phyloP scores from a whole-genome alignment of 1,140 invertebrate genomes.

The Bombus balteatus region DNA sequence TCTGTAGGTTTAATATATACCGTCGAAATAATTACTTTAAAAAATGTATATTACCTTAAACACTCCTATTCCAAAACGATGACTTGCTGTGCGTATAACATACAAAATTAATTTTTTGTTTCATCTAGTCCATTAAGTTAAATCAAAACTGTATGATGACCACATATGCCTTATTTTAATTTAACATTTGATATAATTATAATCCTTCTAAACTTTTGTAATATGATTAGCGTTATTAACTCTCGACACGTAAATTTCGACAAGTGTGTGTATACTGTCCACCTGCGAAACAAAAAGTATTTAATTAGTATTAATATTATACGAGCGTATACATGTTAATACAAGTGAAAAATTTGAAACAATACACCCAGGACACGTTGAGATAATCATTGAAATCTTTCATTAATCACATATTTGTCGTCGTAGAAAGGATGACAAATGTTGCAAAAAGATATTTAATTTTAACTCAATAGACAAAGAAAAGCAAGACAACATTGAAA shows the following conservation, averaged over 20 bases:
- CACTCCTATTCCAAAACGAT: neutral
- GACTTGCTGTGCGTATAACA: neutral
- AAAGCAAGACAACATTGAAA: neutral
- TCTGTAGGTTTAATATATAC: too few species aligned
- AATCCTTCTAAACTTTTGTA: neutral
- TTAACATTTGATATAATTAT: neutral
- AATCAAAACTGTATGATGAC: neutral
- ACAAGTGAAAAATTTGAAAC: neutral
- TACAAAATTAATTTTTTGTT: neutral
- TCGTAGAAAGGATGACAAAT: too few species aligned
- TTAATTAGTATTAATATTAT: neutral
- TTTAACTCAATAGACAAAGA: neutral
- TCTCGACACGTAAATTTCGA: neutral
- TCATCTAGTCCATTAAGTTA: neutral
- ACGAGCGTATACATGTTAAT: neutral
- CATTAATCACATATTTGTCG: neutral
- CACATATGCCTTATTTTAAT: neutral
- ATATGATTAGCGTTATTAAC: neutral
- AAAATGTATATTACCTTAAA: neutral
- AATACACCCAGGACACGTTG: constrained; percentile 37
- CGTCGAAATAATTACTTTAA: neutral
- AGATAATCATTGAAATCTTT: constrained; percentile 22
- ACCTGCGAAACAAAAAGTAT: neutral
- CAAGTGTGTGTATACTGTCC: neutral
- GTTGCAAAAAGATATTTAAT: neutral